Conservation (phyloP, 2,888 invertebrate species). For the Sphinx pinastri region DNA sequence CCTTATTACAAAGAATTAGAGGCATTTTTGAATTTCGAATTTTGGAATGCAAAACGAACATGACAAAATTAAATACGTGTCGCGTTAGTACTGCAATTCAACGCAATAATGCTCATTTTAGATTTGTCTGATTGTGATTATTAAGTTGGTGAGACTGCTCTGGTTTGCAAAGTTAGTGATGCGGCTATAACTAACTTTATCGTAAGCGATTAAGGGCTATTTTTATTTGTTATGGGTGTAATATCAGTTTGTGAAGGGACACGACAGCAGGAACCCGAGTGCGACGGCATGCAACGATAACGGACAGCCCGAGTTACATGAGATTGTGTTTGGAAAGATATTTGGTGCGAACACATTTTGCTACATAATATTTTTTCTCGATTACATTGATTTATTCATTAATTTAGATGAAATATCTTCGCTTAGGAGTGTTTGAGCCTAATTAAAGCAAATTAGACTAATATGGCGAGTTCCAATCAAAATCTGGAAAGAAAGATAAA, state of each 20-base stretch:
- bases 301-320: constrained; percentile 52
- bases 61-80: constrained; percentile 18
- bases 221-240: not conserved
- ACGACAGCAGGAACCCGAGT: constrained; percentile 71
- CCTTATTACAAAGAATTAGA: constrained; percentile 40
- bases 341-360: not conserved
- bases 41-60: constrained; percentile 34
- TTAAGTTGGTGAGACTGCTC: constrained; percentile 34
- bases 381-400: no score
- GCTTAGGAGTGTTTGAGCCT: no score
- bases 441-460: no score
- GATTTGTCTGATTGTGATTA: constrained; percentile 25
- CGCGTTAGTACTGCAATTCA: not conserved
- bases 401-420: no score
- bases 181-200: constrained; percentile 29
- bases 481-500: no score
- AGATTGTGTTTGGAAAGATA: constrained; percentile 43
- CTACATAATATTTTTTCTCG: not conserved
- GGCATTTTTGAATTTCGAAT: constrained; percentile 36
- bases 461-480: no score
- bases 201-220: constrained; percentile 1
- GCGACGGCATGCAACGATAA: constrained; percentile 76
- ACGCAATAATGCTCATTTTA: constrained; percentile 29
- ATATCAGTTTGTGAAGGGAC: constrained; percentile 47
- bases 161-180: constrained; percentile 34